Evolutionary conservation across 2,797 vertebrate genomes (phyloP).

Genomic region (Eurystomus glaucurus): DNA sequence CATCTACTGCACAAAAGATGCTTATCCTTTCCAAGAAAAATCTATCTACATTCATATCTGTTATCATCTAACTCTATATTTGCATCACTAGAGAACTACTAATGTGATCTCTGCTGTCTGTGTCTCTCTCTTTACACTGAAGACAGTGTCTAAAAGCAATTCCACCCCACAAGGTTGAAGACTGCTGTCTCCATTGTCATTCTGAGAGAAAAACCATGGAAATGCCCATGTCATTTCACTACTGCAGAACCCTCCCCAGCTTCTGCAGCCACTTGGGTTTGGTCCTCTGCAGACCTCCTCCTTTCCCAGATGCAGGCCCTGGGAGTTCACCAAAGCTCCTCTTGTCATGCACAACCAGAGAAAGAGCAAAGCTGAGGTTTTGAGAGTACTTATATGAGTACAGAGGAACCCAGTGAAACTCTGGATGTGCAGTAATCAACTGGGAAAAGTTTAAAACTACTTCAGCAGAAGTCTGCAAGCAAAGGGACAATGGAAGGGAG

Average conservation of each 20-base stretch:
- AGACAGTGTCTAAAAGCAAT: not conserved
- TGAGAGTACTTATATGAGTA: not conserved
- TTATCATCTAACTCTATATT: not conserved
- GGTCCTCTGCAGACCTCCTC: not conserved
- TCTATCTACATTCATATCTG: fast-evolving
- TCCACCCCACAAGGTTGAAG: not conserved
- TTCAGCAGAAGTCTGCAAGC: not conserved
- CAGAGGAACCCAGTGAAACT: fast-evolving
- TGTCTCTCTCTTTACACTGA: not conserved
- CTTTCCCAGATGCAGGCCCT: not conserved
- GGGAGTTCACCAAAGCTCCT: fast-evolving
- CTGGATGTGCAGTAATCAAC: not conserved
- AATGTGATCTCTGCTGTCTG: not conserved
- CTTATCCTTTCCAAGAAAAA: not conserved
- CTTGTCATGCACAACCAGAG: not conserved
- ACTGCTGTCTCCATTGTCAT: not conserved
- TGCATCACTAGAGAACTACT: not conserved
- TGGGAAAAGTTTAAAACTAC: not conserved
- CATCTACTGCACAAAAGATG: not conserved
- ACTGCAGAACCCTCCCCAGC: not conserved
- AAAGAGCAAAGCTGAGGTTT: not conserved
- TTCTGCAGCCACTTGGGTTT: not conserved
- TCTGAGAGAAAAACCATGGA: not conserved
- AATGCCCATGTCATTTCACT: not conserved
- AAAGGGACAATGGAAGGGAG: not conserved